Evolutionary conservation across 2,797 vertebrate genomes (phyloP).

Genomic region (Novumbra hubbsi): DNA sequence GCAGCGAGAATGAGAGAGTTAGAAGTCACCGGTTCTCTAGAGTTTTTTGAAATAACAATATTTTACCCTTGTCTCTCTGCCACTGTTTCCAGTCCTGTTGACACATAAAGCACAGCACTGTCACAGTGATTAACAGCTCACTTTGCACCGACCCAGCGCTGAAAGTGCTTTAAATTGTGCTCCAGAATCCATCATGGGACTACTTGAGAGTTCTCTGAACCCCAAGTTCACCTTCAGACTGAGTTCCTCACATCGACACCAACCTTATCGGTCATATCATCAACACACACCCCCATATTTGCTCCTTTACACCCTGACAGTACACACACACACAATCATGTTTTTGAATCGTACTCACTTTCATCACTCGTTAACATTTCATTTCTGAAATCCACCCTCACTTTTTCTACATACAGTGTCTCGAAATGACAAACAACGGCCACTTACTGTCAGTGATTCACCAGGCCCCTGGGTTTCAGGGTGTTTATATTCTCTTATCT

Average conservation of each 20-base stretch:
- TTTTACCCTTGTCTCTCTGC: conserved; percentile 35
- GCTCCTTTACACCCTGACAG: not conserved
- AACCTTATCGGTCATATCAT: not conserved
- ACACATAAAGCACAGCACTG: conserved; percentile 41
- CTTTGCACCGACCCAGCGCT: conserved; percentile 21
- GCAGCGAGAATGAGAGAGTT: conserved; percentile 33
- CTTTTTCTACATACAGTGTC: not conserved
- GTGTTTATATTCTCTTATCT: not conserved
- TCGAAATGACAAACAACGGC: not conserved
- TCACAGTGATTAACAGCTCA: conserved; percentile 57
- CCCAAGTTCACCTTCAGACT: conserved; percentile 42
- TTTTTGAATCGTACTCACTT: not conserved
- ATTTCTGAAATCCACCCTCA: not conserved
- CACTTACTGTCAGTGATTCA: not conserved
- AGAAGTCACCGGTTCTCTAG: conserved; percentile 23
- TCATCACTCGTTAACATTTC: not conserved
- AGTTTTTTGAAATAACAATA: conserved; percentile 31
- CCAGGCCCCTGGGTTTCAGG: not conserved
- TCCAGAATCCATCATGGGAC: conserved; percentile 39
- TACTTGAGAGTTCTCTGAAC: conserved; percentile 29
- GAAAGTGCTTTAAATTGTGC: conserved; percentile 29
- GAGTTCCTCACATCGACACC: conserved; percentile 22
- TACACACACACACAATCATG: conserved; percentile 7
- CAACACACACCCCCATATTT: conserved; percentile 1
- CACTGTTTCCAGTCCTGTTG: conserved; percentile 40